Percentiles rank a stretch among this genome's conserved stretches.
Conservation (phyloP, 2,888 invertebrate genomes). For the Tuta absoluta region DNA sequence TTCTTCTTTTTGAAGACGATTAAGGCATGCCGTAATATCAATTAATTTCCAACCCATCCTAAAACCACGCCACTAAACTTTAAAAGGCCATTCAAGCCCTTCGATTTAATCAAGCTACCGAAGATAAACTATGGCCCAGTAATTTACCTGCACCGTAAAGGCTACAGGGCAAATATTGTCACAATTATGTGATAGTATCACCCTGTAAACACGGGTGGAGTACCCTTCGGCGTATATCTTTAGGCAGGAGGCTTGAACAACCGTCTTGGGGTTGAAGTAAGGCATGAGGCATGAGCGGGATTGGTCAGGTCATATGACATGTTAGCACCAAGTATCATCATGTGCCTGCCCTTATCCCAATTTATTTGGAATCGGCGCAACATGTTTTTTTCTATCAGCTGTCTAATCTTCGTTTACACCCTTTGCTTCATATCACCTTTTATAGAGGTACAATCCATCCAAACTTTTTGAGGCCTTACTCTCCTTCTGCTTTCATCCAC, state of each 20-base stretch:
- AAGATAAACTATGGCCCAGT: slow-evolving; percentile 43
- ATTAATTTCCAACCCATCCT: not conserved
- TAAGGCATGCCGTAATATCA: not conserved
- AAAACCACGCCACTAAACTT: slow-evolving; percentile 12
- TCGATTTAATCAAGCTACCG: slow-evolving; percentile 54
- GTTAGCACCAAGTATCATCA: not conserved
- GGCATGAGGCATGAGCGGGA: not conserved
- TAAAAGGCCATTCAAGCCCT: slow-evolving; percentile 38
- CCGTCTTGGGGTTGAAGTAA: slow-evolving; percentile 43
- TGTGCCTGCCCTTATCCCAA: no score
- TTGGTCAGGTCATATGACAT: not conserved
- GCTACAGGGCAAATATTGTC: slow-evolving; percentile 72
- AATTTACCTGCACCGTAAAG: slow-evolving; percentile 58
- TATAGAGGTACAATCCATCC: no score
- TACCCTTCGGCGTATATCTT: slow-evolving; percentile 73
- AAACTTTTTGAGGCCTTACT: no score
- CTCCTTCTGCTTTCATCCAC: no score
- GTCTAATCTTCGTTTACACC: no score
- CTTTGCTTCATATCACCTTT: no score
- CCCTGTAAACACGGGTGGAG: slow-evolving; percentile 69
- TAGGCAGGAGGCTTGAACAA: slow-evolving; percentile 52
- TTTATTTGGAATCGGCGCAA: no score
- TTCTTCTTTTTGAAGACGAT: no score
- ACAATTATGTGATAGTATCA: slow-evolving; percentile 79
- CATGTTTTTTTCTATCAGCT: no score